Evolutionary conservation across 2,113 vertebrate species (phyloP), one percentile per base, ranked within the genome.

Genomic region (Istiophorus platypterus): DNA sequence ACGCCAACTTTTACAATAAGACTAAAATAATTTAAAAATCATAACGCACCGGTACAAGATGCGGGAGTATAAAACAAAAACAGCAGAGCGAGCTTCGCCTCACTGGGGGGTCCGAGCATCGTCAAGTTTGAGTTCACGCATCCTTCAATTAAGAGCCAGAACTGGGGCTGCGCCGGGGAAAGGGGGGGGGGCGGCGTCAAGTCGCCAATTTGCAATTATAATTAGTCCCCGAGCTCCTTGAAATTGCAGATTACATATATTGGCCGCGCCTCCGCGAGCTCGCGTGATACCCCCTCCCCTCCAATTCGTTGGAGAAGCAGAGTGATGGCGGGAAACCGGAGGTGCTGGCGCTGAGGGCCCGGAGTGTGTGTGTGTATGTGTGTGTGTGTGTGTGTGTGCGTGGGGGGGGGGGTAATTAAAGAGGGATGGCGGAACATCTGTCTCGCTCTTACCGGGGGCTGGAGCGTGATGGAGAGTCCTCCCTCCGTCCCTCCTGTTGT

Each of bases 131-230:
- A 82, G 72, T 51, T 41, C 39, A 77, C 26, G 41, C 13, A 13
- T 24, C 75, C 78, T 81, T 84, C 81, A 86, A 85, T 58, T 66
- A 81, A 81, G 59, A 73, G 34, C 80, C 79, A 41, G 73, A 80
- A 82, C 31, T 72, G 66, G 69, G 59, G 76, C 84, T 78, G 66
- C 3, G 20, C 37, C 18, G 34, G n/a, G n/a, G n/a, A 83, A 81
- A 78, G 18, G 83, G 54, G 66, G 80, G 76, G 63, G 78, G 61
- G 63, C 90, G 84, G 63, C 90, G 84, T 89, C 79, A 85, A 88
- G 86, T 49, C 68, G 26, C 68, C 66, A 70, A 84, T 90, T 89
- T 89, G 80, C 82, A 89, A 89, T 85, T 87, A 70, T 78, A 85
- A 85, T 89, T 75, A 82, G 70, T 68, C 72, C 49, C 39, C 64